Evolutionary conservation across 2,113 vertebrate species (phyloP).

Genomic region (Percopsis transmontana): DNA sequence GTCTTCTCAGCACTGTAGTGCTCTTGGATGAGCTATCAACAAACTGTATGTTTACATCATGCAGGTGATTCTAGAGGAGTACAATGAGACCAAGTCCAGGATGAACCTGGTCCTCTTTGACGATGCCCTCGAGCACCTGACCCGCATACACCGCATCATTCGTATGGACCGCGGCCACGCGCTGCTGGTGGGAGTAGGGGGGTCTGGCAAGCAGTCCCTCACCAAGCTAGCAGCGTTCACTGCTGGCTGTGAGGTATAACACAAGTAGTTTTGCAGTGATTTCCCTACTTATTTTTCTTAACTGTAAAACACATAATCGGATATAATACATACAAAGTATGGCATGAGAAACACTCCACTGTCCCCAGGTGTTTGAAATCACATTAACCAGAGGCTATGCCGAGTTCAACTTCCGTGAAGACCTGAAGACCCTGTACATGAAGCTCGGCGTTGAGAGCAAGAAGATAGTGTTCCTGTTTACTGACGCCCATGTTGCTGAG

Average conservation of each 20-base stretch:
- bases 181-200: slow-evolving; percentile 89
- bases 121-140: slow-evolving; percentile 93
- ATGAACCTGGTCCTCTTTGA: slow-evolving; percentile 96
- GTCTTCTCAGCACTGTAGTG: too few species aligned
- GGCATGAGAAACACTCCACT: background rate
- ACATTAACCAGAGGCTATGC: slow-evolving; percentile 87
- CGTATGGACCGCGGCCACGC: slow-evolving; percentile 89
- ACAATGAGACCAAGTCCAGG: slow-evolving; percentile 83
- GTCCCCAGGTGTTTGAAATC: slow-evolving; percentile 90
- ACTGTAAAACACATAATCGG: background rate
- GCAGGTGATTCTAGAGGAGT: slow-evolving; percentile 95
- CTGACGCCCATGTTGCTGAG: slow-evolving; percentile 89
- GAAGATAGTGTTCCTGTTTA: slow-evolving; percentile 88
- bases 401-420: slow-evolving; percentile 87
- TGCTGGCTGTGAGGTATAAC: slow-evolving; percentile 86
- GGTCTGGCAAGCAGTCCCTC: slow-evolving; percentile 94
- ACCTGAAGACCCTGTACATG: slow-evolving; percentile 88
- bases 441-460: slow-evolving; percentile 91
- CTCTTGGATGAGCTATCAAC: background rate
- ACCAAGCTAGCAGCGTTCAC: slow-evolving; percentile 87
- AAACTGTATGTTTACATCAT: background rate
- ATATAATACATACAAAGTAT: background rate
- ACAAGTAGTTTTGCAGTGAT: background rate
- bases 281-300: background rate
- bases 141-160: slow-evolving; percentile 86